Conservation (phyloP, 2,797 vertebrate species). For the Aphelocoma californica region DNA sequence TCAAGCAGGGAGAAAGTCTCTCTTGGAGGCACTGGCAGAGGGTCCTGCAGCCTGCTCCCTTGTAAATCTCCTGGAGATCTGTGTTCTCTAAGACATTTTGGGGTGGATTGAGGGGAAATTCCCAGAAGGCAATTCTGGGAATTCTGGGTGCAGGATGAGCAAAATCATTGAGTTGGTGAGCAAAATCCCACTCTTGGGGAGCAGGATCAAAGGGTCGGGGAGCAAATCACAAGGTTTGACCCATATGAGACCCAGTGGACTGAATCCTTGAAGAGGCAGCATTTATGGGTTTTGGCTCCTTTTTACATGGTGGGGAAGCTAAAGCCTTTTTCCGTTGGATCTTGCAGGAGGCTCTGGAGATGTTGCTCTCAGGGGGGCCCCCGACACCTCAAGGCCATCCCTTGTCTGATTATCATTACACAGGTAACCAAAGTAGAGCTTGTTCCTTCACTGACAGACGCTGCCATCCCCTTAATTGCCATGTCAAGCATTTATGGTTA, state of each 20-base stretch:
- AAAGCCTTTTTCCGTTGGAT: neutral
- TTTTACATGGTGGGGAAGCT: neutral
- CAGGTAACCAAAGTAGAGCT: neutral
- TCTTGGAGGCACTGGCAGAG: fast-evolving
- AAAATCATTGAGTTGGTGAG: neutral
- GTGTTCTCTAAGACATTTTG: neutral
- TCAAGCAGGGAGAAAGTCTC: neutral
- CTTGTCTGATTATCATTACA: neutral
- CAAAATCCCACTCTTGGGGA: neutral
- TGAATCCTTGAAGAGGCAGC: neutral
- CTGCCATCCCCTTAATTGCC: neutral
- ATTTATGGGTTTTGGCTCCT: neutral
- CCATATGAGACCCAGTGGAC: too few relatives aligned
- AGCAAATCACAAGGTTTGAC: neutral
- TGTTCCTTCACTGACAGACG: too few relatives aligned
- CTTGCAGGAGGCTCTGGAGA: neutral
- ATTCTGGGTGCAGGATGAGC: neutral
- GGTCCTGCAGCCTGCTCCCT: neutral
- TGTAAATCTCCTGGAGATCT: neutral
- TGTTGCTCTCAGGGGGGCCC: neutral
- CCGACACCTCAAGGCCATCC: neutral
- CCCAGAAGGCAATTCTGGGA: neutral
- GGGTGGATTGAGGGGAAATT: neutral
- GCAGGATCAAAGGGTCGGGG: neutral
- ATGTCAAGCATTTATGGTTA: neutral